Percentiles rank a stretch among this genome's conserved stretches.
Evolutionary conservation across 2,888 invertebrate species (phyloP).

Genomic region (Toxonevra muliebris): DNA sequence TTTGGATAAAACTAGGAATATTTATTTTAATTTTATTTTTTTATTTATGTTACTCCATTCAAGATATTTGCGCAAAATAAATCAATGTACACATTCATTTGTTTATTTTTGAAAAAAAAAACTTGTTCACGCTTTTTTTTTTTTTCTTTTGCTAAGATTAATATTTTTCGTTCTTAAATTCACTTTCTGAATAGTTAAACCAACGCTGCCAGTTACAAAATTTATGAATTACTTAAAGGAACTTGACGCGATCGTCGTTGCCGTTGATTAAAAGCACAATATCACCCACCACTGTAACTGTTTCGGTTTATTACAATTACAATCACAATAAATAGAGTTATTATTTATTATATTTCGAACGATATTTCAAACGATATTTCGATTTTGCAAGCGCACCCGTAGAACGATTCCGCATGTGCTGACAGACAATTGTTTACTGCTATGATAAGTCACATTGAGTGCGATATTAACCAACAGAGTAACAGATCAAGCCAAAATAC

Average conservation of each 20-base stretch:
- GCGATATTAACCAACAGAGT: slow-evolving; percentile 43
- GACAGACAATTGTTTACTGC: slow-evolving; percentile 52
- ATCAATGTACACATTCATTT: too few relatives aligned
- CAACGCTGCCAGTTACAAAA: neutral
- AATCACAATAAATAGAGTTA: too few relatives aligned
- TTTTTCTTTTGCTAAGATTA: neutral
- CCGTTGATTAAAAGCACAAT: too few relatives aligned
- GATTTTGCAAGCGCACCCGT: slow-evolving; percentile 16
- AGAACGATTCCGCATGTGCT: slow-evolving; percentile 32
- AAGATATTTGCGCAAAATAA: neutral
- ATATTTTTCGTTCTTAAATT: neutral
- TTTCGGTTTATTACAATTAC: too few relatives aligned
- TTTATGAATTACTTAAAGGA: slow-evolving; percentile 2
- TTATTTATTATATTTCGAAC: too few relatives aligned
- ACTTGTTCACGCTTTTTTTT: neutral
- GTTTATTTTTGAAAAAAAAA: neutral
- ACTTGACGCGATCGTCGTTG: neutral
- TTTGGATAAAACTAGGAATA: neutral
- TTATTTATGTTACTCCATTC: neutral
- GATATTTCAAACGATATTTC: neutral
- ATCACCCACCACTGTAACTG: too few relatives aligned
- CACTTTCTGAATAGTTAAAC: neutral
- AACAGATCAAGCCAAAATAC: too few relatives aligned
- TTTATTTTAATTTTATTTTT: neutral
- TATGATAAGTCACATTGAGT: slow-evolving; percentile 48